Conservation (phyloP, 2,888 invertebrate species). For the Aromia moschata region DNA sequence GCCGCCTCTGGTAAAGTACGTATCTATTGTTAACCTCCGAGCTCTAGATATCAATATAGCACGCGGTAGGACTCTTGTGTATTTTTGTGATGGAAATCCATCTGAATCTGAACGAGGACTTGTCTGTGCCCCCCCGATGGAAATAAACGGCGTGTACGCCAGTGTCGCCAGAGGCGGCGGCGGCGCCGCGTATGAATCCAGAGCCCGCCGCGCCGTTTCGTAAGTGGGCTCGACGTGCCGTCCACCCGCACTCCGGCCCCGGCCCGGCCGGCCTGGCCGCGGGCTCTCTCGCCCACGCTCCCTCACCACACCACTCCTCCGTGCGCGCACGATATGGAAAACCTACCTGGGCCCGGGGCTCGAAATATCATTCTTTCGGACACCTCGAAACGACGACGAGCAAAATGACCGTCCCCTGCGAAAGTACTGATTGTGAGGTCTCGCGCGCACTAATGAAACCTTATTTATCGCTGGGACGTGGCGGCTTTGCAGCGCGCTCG, state of each 20-base stretch:
- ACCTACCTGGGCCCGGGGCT: conserved; percentile 38
- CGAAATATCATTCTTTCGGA: conserved; percentile 30
- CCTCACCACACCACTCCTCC: conserved; percentile 49
- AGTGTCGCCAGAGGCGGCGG: not conserved
- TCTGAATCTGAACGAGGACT: too few species aligned
- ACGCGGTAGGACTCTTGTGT: too few species aligned
- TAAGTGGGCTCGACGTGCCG: too few species aligned
- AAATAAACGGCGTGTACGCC: conserved; percentile 5
- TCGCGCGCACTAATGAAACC: not conserved
- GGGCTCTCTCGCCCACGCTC: conserved; percentile 45
- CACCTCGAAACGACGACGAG: conserved; percentile 20
- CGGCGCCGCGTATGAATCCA: conserved; percentile 39
- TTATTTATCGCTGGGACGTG: not conserved
- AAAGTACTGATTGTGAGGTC: too few species aligned
- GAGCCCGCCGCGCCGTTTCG: conserved; percentile 50
- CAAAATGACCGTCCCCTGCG: conserved; percentile 13
- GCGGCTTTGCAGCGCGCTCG: not conserved
- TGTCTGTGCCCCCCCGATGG: too few species aligned
- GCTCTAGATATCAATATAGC: too few species aligned
- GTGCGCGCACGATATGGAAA: conserved; percentile 36
- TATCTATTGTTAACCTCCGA: too few species aligned
- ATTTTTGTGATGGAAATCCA: too few species aligned
- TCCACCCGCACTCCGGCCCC: conserved; percentile 23
- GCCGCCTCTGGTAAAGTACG: too few species aligned
- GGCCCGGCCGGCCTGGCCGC: conserved; percentile 43